Conservation (phyloP, 2,113 vertebrate genomes). For the Rutilus rutilus region DNA sequence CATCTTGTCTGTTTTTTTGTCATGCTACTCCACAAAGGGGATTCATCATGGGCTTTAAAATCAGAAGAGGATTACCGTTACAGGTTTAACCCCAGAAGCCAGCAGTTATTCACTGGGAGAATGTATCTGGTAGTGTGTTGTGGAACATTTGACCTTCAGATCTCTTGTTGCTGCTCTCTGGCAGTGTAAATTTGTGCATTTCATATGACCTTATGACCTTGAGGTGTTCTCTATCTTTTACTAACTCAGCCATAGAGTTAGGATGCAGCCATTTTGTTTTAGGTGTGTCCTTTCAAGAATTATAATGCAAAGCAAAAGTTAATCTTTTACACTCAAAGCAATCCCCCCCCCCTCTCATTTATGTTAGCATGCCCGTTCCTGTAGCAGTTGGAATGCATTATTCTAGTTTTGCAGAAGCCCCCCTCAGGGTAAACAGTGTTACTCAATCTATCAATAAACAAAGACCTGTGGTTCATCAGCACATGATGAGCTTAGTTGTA, state of each 20-base stretch:
- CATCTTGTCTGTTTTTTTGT: constrained; percentile 56
- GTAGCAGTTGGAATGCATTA: constrained; percentile 10
- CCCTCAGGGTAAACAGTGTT: constrained; percentile 14
- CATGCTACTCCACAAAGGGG: neutral
- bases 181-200: neutral
- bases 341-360: neutral
- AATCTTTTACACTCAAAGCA: neutral
- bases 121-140: neutral
- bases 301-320: neutral
- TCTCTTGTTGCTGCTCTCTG: neutral
- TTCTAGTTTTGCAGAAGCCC: constrained; percentile 3
- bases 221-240: neutral
- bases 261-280: neutral
- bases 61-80: neutral
- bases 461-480: neutral
- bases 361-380: constrained; percentile 7
- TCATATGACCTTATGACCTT: constrained; percentile 22
- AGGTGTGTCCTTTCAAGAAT: neutral
- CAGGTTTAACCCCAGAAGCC: neutral
- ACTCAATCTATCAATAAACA: neutral
- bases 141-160: neutral
- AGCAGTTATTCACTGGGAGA: constrained; percentile 15
- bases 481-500: neutral
- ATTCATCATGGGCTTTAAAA: neutral
- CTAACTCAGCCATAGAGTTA: neutral